Evolutionary conservation across 1,140 invertebrate genomes (phyloP), one percentile per base, ranked within the genome.

Genomic region (Maniola jurtina): DNA sequence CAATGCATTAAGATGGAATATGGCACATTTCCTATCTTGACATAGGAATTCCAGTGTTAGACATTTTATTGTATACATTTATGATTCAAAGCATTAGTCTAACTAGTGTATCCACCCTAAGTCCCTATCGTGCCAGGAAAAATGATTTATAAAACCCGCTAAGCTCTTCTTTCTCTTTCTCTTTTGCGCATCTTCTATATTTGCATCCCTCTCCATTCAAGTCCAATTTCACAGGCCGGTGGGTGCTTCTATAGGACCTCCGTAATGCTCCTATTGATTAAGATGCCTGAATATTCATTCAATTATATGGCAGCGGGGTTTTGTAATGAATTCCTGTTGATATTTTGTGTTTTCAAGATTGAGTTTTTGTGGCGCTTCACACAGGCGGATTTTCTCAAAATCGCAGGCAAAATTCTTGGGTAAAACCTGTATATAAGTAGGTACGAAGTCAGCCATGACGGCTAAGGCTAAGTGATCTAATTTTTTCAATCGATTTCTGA

Each of bases 281-380:
- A 89, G 87, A 86, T 80, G 79, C 77, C 78, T 88, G 87, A 87
- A 89, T 89, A 88, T 89, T 89, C 87, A 89, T 87, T 83, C 85
- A 89, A 89, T 89, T 89, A 89, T 78, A 84, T 84, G 80, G 70
- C 65, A 70, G 67, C 73, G 77, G 68, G 80, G 80, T 78, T 88
- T 79, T 79, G 77, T 84, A 75, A 85, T 80, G 79, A 81, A 83
- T 73, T 67, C 60, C 48, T 73, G 75, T 55, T 64, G 55, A 48
- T 71, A 75, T 81, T 25, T 75, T 75, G 72, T 71, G 61, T 72
- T 81, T 76, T 47, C 33, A 52, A 40, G 35, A 36, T 55, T 66
- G 16, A 25, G 5, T 45, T 45, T 45, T 11, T 45, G 42, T 45
- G 9, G 5, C 42, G 6, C 38, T 38, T 38, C 7, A 7, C 10